Conservation (phyloP, 2,797 vertebrate genomes). For the Sardinella longiceps region DNA sequence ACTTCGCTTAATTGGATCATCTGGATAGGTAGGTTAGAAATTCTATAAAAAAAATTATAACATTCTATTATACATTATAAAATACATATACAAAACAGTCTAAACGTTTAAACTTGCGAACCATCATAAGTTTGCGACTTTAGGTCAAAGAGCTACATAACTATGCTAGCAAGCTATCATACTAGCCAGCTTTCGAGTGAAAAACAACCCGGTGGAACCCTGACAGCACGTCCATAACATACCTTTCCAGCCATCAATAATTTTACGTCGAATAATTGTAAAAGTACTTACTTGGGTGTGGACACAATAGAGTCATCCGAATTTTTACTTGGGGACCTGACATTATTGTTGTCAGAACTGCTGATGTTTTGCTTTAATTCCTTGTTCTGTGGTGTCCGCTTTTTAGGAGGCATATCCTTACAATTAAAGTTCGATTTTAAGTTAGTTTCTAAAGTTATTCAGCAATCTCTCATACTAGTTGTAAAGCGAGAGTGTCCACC, state of each 20-base stretch:
- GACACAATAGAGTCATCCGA: not conserved
- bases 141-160: not conserved
- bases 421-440: not conserved
- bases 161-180: not conserved
- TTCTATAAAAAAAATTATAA: no score
- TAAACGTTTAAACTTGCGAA: not conserved
- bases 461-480: not conserved
- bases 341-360: not conserved
- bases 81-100: not conserved
- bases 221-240: not conserved
- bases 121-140: not conserved
- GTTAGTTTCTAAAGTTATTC: not conserved
- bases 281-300: not conserved
- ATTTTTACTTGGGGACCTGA: not conserved
- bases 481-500: not conserved
- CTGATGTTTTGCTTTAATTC: not conserved
- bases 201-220: not conserved
- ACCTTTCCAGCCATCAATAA: not conserved
- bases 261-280: not conserved
- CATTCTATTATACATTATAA: no score
- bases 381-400: not conserved
- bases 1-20: not conserved
- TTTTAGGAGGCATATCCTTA: constrained; percentile 9
- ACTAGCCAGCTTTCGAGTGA: not conserved
- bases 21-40: not conserved